Evolutionary conservation across 1,140 invertebrate genomes (phyloP), one percentile per base, ranked within the genome.

Genomic region (Trachelipus rathkii): DNA sequence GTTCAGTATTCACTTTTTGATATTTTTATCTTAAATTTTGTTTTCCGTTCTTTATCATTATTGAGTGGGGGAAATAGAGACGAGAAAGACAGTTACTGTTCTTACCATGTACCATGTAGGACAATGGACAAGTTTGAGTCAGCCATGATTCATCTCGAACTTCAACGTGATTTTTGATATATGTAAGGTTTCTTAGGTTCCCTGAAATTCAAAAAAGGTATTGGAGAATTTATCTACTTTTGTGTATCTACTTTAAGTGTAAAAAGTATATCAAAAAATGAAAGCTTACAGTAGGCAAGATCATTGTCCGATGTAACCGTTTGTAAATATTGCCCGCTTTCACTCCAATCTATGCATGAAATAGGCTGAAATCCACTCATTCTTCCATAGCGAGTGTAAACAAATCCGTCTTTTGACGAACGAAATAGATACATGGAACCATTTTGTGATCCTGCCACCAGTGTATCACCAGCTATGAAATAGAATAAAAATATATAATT

Each of bases 231-330:
- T 33, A 33, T 33, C 33, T 33, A 33, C 33, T 33, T 3, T 33
- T 33, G n/a, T n/a, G n/a, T n/a, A n/a, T 33, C 6, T 33, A 33
- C 2, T 33, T 33, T 33, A 33, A 33, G 33, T 33, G 33, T 33
- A 33, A 33, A 33, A 33, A 33, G 1, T 6, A 33, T 33, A 33
- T 33, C 33, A 33, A n/a, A n/a, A n/a, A n/a, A n/a, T n/a, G 33
- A 33, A 6, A 8, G 87, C 90, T 90, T 88, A 95, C 94, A 95
- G 84, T 92, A 95, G 10, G 93, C 88, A 43, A 97, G 85, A 85
- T 97, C 95, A 83, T 95, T 96, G 84, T 97, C 95, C 79, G 93
- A 92, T 21, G 95, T 95, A 76, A 95, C 94, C 3, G 93, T 93
- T 85, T 94, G 93, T 46, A 97, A 83, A 82, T 91, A 94, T 82